Base-by-base conservation (phyloP, 2,113 vertebrate species). In the Mastomys natalensis region DNA sequence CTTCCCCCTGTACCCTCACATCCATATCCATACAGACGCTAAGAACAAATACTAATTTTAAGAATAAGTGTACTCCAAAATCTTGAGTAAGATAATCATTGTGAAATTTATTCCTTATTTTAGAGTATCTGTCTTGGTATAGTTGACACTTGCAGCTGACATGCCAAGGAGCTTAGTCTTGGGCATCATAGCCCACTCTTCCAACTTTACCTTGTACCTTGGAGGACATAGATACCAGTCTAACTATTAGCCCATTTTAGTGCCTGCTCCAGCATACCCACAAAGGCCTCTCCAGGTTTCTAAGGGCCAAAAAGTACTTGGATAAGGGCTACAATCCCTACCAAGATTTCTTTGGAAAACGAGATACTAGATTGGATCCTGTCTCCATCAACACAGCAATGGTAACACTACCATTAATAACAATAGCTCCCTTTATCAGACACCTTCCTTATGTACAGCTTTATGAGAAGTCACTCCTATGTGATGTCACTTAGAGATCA, bases 111-210 rank as follows among this genome's bases (percentile, higher is more conserved):
- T 3, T 37, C 19, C 2, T 1, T 40, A 24, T 31, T 78, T 60
- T 88, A 53, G 3, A 43, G 29, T 40, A 3, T n/a, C 5, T n/a
- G 4, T 37, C 0, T 4, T 0, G 1, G 21, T 55, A 17, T 10
- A 51, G 13, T 22, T 29, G 1, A 0, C 34, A 73, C 55, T 51
- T n/a, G 17, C 12, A 7, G 66, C 4, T 48, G 37, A 45, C 10
- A 0, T 0, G 1, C 10, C 34, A 48, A 19, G 1, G 9, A 24
- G 22, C 48, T 60, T 13, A 21, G 15, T 31, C 74, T 19, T n/a
- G 0, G 22, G 62, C 29, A 24, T 6, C 8, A 4, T 5, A 43
- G 3, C 22, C 17, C 12, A 37, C 37, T 40, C 22, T 62, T 55
- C 6, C 29, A 45, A 48, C 10, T 29, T 64, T 8, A 12, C 31